A percentile compares a stretch with the other conserved stretches of the same genome.
These are phyloP conservation scores for Cataglyphis livida DNA, from an alignment of 2,888 invertebrate genomes.

Conservation along the genomic window DNA sequence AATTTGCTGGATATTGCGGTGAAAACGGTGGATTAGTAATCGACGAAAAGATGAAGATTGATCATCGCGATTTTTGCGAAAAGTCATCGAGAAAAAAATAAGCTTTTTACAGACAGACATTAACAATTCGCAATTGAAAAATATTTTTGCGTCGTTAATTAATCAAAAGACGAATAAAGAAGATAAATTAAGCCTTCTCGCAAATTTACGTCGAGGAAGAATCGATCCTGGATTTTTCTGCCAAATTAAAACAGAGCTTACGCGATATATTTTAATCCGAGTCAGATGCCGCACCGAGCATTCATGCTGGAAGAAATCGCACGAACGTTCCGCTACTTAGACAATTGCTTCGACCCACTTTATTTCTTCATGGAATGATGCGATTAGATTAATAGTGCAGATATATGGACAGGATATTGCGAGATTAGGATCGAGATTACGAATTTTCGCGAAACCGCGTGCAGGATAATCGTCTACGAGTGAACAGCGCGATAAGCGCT, in stretches of 20 bases:
- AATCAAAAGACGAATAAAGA: background rate
- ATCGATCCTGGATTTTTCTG: background rate
- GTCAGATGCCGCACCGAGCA: background rate
- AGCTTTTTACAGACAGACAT: background rate
- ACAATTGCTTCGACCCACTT: constrained; percentile 50
- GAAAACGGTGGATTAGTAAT: constrained; percentile 26
- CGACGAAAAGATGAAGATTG: constrained; percentile 43
- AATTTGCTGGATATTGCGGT: constrained; percentile 34
- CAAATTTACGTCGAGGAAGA: background rate
- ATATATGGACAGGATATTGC: constrained; percentile 51
- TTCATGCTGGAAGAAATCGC: constrained; percentile 37
- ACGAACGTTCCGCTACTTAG: constrained; percentile 36
- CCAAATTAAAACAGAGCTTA: background rate
- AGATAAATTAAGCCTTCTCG: background rate
- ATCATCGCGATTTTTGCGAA: constrained; percentile 29
- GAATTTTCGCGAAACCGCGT: constrained; percentile 42
- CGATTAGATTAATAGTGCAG: constrained; percentile 52
- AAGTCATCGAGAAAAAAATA: background rate
- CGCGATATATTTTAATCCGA: background rate
- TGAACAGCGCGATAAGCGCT: constrained; percentile 31
- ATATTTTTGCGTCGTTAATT: constrained; percentile 13
- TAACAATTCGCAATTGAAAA: constrained; percentile 12
- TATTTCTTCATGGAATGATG: constrained; percentile 37
- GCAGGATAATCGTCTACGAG: constrained; percentile 31
- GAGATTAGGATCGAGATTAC: constrained; percentile 42